A percentile compares a stretch with the other conserved stretches of the same genome.
These are phyloP conservation scores for Myopa testacea DNA, from an alignment of 2,888 invertebrate genomes.

Conservation along the genomic window DNA sequence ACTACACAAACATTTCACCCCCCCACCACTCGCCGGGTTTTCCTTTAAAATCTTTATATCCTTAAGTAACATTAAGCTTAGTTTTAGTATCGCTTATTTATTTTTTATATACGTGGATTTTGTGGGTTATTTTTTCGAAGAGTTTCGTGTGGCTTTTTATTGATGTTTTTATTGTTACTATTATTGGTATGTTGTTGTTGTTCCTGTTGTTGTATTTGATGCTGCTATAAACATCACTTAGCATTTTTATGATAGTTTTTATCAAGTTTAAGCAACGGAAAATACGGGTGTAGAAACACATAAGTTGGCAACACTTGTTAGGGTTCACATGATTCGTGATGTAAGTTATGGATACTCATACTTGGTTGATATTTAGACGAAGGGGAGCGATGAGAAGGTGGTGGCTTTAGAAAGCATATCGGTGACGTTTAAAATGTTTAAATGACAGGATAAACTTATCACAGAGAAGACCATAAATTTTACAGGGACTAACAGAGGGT, in stretches of 20 bases:
- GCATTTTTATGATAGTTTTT: constrained; percentile 31
- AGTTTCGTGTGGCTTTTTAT: background rate
- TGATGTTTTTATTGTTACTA: background rate
- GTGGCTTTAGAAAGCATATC: too few species aligned
- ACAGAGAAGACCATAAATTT: too few species aligned
- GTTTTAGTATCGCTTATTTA: constrained; percentile 12
- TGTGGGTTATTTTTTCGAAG: background rate
- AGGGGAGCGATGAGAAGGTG: too few species aligned
- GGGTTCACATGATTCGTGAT: constrained; percentile 25
- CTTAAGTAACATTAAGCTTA: constrained; percentile 30
- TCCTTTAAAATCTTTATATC: constrained; percentile 27
- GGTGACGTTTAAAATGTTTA: too few species aligned
- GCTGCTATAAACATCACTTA: background rate
- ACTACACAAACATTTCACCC: too few species aligned
- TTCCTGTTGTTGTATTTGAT: background rate
- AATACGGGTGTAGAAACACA: constrained; percentile 12
- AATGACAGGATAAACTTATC: too few species aligned
- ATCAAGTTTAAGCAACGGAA: constrained; percentile 6
- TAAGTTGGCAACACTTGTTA: constrained; percentile 23
- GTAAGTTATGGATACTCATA: constrained; percentile 26
- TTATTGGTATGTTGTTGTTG: too few species aligned
- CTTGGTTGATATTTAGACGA: too few species aligned
- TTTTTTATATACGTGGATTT: background rate
- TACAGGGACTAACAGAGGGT: too few species aligned
- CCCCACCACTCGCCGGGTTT: too few species aligned